Percentiles rank a stretch among this genome's conserved stretches.
Evolutionary conservation across 2,797 vertebrate genomes (phyloP).

Genomic region (Gorsachius magnificus): DNA sequence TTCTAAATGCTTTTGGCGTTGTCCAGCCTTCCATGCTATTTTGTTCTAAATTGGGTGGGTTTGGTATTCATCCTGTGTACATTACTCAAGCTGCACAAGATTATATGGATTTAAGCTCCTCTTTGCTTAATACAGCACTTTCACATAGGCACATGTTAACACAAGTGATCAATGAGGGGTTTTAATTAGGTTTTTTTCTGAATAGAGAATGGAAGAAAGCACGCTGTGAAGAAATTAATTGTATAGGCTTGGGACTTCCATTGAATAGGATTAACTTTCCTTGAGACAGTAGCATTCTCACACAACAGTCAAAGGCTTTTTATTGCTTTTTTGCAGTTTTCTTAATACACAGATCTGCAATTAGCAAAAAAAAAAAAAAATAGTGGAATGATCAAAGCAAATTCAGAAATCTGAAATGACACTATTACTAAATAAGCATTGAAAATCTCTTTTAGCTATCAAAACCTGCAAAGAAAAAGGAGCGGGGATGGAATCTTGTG

Average conservation of each 20-base stretch:
- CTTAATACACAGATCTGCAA: not conserved
- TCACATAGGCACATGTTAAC: constrained; percentile 14
- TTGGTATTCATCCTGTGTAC: constrained; percentile 28
- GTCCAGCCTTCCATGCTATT: not conserved
- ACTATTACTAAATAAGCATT: not conserved
- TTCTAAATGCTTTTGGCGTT: not conserved
- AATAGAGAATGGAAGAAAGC: constrained; percentile 41
- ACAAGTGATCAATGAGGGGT: constrained; percentile 10
- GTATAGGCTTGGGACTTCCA: not conserved
- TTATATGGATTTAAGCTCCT: constrained; percentile 32
- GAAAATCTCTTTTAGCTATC: not conserved
- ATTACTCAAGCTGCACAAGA: constrained; percentile 16
- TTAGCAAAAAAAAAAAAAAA: not conserved
- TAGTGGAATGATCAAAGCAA: not conserved
- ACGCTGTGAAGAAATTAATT: constrained; percentile 45
- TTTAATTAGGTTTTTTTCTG: constrained; percentile 35
- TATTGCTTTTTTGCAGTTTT: constrained; percentile 12
- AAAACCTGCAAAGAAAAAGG: not conserved
- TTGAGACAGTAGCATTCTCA: constrained; percentile 41
- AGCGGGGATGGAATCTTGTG: not conserved
- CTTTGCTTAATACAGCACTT: constrained; percentile 28
- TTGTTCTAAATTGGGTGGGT: not conserved
- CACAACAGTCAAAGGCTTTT: constrained; percentile 9
- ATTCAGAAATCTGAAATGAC: not conserved
- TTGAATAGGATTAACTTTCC: constrained; percentile 35